A percentile compares a stretch with the other conserved stretches of the same genome.
Conservation (phyloP, 2,797 vertebrate genomes). For the Clamator glandarius region DNA sequence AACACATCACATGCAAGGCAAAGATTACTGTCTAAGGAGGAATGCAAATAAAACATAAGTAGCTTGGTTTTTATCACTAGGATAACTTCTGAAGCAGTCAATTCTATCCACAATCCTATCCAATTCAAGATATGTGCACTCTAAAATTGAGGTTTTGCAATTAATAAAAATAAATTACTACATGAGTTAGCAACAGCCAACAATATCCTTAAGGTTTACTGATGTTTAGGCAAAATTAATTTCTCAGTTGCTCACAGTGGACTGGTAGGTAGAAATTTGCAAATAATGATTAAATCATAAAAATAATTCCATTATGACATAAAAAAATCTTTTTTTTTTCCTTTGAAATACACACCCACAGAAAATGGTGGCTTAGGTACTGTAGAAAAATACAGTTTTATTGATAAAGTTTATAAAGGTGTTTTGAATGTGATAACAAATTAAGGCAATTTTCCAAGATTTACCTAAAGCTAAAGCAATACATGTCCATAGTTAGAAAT, state of each 20-base stretch:
- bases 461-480: not conserved
- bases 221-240: not conserved
- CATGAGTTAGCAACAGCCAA: not conserved
- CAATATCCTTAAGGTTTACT: not conserved
- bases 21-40: not conserved
- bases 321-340: not conserved
- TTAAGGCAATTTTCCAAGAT: not conserved
- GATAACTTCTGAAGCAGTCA: not conserved
- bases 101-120: not conserved
- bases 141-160: not conserved
- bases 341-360: not conserved
- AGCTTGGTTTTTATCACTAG: not conserved
- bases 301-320: not conserved
- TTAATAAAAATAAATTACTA: not conserved
- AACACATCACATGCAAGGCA: not conserved
- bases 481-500: not conserved
- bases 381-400: too few relatives aligned
- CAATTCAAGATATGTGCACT: not conserved
- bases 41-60: not conserved
- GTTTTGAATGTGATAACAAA: not conserved
- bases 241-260: not conserved
- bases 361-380: not conserved
- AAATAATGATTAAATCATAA: not conserved
- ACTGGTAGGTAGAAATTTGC: not conserved
- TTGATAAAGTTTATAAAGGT: not conserved